Evolutionary conservation across 2,888 invertebrate species (phyloP), one percentile per base, ranked within the genome.

Genomic region (Gasteruption jaculator): DNA sequence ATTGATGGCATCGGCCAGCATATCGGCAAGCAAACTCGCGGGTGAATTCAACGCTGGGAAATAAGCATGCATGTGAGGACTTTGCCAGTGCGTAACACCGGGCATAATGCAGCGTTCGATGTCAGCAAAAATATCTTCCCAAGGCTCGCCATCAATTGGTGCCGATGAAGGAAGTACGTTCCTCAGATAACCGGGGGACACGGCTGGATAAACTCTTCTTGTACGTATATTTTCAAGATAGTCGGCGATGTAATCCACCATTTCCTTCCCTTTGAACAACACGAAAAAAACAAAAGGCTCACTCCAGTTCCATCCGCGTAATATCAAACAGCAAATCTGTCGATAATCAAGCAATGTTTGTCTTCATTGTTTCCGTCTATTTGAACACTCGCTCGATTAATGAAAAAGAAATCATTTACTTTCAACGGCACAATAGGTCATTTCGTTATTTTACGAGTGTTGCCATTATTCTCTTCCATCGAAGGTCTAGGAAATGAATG

Each of bases 221-320:
- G 86, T 86, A 1, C 95, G 78, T 46, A 99, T 92, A 54, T 85
- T 89, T 71, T 91, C 87, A 66, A 97, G 73, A 70, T 99, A 99
- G 68, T 97, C 92, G 1, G 95, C 95, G 54, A 99, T 95, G 71
- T 91, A 99, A 74, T 99, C 97, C 45, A 99, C 91, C 86, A 97
- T 87, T 74, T 96, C 92, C 72, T 96, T 96, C 26, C 95, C 97
- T 91, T 39, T 36, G 68, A 26, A 2, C n/a, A n/a, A 27, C n/a
- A n/a, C n/a, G n/a, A n/a, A n/a, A n/a, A n/a, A n/a, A n/a, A n/a
- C n/a, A n/a, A n/a, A n/a, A n/a, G n/a, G n/a, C n/a, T n/a, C n/a
- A n/a, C n/a, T n/a, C n/a, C n/a, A n/a, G n/a, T n/a, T n/a, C n/a
- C n/a, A n/a, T n/a, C n/a, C n/a, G n/a, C n/a, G n/a, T n/a, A n/a